A percentile compares a stretch with the other conserved stretches of the same genome.
phyloP scores from a whole-genome alignment of 2,888 invertebrate species.

The Euproctis similis region DNA sequence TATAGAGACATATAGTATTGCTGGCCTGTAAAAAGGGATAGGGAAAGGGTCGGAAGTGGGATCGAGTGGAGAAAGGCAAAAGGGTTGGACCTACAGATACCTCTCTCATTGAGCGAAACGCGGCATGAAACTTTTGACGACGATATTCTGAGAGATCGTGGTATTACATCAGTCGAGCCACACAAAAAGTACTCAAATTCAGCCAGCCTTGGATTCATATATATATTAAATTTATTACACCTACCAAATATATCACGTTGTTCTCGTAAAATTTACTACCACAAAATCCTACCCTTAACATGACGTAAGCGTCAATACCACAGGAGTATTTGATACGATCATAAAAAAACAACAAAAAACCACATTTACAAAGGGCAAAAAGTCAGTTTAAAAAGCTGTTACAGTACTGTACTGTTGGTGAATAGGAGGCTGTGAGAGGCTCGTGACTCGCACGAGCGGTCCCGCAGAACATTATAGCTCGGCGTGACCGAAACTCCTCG shows the following conservation, averaged over 20 bases:
- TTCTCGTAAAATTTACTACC: constrained; percentile 6
- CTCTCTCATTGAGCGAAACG: too few relatives aligned
- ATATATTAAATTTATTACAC: too few relatives aligned
- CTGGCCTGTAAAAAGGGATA: too few relatives aligned
- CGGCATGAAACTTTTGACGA: too few relatives aligned
- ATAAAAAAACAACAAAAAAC: constrained; percentile 29
- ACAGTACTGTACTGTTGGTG: constrained; percentile 35
- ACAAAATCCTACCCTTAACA: constrained; percentile 23
- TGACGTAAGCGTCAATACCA: constrained; percentile 17
- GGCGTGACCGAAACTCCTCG: constrained; percentile 55
- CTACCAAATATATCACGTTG: neutral
- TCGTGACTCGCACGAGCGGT: constrained; percentile 55
- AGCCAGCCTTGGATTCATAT: too few relatives aligned
- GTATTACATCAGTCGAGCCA: too few relatives aligned
- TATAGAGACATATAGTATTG: too few relatives aligned
- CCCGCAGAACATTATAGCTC: constrained; percentile 28
- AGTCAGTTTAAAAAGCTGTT: constrained; percentile 30
- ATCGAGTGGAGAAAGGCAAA: too few relatives aligned
- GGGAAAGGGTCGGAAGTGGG: too few relatives aligned
- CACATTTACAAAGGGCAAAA: constrained; percentile 39
- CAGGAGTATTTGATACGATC: constrained; percentile 13
- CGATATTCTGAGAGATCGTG: too few relatives aligned
- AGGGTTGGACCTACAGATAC: too few relatives aligned
- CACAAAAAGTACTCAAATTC: too few relatives aligned
- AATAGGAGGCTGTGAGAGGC: constrained; percentile 41